phyloP scores from a whole-genome alignment of 2,797 vertebrate species.

The Brachyalestes nurse region DNA sequence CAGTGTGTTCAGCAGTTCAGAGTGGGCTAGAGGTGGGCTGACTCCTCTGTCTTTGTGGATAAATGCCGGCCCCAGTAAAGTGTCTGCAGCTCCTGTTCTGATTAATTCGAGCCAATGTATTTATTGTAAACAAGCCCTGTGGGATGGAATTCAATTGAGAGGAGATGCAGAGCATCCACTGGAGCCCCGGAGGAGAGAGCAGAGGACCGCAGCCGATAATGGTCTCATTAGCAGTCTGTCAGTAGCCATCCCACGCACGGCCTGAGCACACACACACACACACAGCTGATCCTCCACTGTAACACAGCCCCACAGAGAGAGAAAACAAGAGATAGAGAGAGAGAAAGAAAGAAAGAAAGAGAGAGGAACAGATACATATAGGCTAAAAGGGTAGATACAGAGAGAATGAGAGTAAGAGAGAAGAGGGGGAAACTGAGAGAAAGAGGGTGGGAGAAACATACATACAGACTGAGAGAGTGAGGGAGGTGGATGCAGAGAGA shows the following conservation, averaged over 20 bases:
- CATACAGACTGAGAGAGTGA: neutral
- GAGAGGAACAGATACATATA: neutral
- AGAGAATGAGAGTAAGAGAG: neutral
- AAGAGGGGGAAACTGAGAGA: neutral
- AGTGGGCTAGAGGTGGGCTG: conserved; percentile 29
- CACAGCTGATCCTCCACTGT: conserved; percentile 61
- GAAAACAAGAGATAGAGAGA: neutral
- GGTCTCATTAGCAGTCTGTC: conserved; percentile 85
- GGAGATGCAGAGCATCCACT: conserved; percentile 71
- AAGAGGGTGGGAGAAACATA: neutral
- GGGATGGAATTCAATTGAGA: conserved; percentile 80
- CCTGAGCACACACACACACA: conserved; percentile 60
- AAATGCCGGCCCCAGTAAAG: conserved; percentile 54
- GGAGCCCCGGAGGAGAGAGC: conserved; percentile 70
- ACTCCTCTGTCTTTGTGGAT: conserved; percentile 44
- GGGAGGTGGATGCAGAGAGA: neutral
- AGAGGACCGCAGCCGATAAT: conserved; percentile 80
- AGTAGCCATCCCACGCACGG: conserved; percentile 75
- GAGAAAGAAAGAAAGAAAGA: neutral
- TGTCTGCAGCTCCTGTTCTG: conserved; percentile 63
- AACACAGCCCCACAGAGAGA: conserved; percentile 20
- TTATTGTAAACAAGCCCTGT: conserved; percentile 83
- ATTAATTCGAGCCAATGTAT: conserved; percentile 81
- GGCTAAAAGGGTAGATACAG: neutral
- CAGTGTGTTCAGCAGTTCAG: neutral